Percentiles rank a stretch among this genome's conserved stretches.
These are phyloP conservation scores for Acyrthosiphon pisum DNA, from an alignment of 1,140 invertebrate species.

Conservation along the genomic window DNA sequence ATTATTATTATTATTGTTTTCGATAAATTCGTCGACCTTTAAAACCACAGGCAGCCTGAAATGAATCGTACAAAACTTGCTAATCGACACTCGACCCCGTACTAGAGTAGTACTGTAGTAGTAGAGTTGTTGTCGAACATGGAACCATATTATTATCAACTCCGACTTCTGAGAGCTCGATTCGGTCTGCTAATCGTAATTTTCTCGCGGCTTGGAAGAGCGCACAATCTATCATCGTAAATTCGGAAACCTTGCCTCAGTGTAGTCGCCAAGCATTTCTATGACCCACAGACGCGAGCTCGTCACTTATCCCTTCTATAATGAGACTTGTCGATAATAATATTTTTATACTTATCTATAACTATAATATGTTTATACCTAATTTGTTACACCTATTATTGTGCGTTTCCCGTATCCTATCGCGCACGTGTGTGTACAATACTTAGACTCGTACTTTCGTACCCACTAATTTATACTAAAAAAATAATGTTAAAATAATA, in stretches of 20 bases:
- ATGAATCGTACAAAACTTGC: not conserved
- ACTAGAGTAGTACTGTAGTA: too few relatives aligned
- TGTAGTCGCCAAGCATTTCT: not conserved
- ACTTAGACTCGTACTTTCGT: not conserved
- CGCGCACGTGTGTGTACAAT: not conserved
- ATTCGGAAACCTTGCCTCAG: not conserved
- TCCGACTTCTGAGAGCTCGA: not conserved
- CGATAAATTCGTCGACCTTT: not conserved
- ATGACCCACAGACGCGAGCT: not conserved
- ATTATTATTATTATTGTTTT: not conserved
- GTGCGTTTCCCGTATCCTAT: not conserved
- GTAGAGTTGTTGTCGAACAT: not conserved
- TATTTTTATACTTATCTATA: not conserved
- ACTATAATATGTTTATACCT: conserved; percentile 4
- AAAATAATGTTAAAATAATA: not conserved
- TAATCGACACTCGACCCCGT: not conserved
- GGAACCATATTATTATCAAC: not conserved
- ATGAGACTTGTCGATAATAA: not conserved
- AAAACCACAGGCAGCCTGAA: not conserved
- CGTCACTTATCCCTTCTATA: not conserved
- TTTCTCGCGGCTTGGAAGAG: not conserved
- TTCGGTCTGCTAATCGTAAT: too few relatives aligned
- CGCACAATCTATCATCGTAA: not conserved
- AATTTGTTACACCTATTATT: not conserved
- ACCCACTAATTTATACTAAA: not conserved